These are phyloP conservation scores for Crambe crambe DNA, from an alignment of 37 sponge, comb jelly and placozoan species.

Conservation along the genomic window DNA sequence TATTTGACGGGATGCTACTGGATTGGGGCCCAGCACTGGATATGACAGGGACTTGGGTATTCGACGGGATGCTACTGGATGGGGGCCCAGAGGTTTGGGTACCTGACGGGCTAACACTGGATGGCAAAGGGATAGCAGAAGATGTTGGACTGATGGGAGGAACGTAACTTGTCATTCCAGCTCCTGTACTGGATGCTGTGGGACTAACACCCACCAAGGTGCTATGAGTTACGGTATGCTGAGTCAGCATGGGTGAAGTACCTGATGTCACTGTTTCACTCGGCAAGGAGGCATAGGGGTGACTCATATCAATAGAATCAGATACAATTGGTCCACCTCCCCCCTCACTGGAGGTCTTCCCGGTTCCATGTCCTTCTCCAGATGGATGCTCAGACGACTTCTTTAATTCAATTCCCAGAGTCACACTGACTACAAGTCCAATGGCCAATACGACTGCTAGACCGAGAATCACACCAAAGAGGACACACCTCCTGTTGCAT, in stretches of 20 bases:
- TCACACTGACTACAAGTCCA: slow-evolving; percentile 2
- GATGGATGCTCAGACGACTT: neutral
- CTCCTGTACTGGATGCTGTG: too few relatives aligned
- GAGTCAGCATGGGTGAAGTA: neutral
- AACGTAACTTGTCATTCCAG: too few relatives aligned
- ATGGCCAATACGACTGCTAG: slow-evolving; percentile 4
- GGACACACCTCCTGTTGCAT: neutral
- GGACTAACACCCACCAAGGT: neutral
- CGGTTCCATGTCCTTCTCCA: neutral
- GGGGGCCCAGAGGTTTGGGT: neutral
- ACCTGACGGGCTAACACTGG: too few relatives aligned
- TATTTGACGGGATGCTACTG: neutral
- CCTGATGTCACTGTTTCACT: neutral
- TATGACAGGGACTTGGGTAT: too few relatives aligned
- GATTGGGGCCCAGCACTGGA: neutral
- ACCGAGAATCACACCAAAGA: slow-evolving; percentile 1
- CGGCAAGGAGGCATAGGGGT: too few relatives aligned
- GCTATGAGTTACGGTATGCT: neutral
- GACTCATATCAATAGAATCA: too few relatives aligned
- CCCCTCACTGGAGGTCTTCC: neutral
- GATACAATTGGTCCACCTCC: too few relatives aligned
- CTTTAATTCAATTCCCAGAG: neutral
- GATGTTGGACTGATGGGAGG: too few relatives aligned
- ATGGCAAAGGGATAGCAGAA: too few relatives aligned
- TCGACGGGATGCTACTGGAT: neutral